Conservation (phyloP, 2,113 vertebrate species). For the Myiagra hebetior region DNA sequence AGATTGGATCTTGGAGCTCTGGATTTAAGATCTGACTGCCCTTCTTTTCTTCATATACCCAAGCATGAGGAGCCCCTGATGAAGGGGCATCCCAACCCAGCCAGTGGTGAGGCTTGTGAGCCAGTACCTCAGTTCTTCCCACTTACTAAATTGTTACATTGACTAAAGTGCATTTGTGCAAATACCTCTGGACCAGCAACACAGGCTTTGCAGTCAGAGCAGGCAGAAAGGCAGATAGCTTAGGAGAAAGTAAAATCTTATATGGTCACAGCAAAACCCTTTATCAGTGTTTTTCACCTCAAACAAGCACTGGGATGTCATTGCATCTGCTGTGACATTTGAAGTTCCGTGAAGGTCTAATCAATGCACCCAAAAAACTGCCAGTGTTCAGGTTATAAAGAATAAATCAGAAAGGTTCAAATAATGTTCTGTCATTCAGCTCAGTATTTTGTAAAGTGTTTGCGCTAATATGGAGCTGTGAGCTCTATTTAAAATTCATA, state of each 20-base stretch:
- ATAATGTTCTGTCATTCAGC: background rate
- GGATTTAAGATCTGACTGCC: background rate
- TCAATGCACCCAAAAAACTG: background rate
- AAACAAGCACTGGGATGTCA: background rate
- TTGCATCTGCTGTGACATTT: background rate
- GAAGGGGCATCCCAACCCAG: background rate
- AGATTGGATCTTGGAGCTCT: background rate
- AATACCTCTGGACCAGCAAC: background rate
- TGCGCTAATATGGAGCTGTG: background rate
- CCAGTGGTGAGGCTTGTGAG: fast-evolving
- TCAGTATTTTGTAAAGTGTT: background rate
- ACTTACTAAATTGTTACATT: background rate
- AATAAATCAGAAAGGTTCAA: background rate
- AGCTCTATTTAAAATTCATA: slow-evolving; percentile 21
- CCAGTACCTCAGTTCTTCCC: background rate
- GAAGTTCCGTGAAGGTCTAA: background rate
- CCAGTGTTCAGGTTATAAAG: background rate
- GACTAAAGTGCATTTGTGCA: background rate
- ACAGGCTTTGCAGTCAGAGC: background rate
- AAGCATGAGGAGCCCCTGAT: background rate
- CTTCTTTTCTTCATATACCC: background rate
- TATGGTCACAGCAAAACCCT: background rate
- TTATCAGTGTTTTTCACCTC: background rate
- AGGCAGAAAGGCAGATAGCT: background rate
- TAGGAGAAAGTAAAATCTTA: background rate